phyloP scores from a whole-genome alignment of 2,113 vertebrate species.

The Ictalurus punctatus region DNA sequence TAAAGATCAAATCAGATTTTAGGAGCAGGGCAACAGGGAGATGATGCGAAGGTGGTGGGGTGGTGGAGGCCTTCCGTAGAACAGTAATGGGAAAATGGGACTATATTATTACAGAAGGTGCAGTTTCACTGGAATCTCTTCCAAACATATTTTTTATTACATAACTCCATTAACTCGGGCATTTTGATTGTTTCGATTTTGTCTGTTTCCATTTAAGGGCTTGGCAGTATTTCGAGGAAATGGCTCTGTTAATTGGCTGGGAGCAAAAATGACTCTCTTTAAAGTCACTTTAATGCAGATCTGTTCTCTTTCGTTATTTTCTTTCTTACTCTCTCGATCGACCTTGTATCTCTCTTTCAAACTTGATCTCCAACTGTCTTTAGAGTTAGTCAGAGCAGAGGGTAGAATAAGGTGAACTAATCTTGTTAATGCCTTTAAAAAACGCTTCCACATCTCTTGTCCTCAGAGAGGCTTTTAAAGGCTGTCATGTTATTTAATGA shows the following conservation, averaged over 20 bases:
- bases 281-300: neutral
- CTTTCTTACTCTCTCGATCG: neutral
- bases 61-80: neutral
- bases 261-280: slow-evolving; percentile 14
- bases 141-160: slow-evolving; percentile 3
- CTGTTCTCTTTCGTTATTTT: neutral
- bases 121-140: neutral
- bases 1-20: neutral
- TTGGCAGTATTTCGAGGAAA: slow-evolving; percentile 51
- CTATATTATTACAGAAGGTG: neutral
- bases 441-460: slow-evolving; percentile 2
- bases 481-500: slow-evolving; percentile 44
- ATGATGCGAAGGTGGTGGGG: neutral
- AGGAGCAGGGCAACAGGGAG: neutral
- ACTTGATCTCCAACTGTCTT: neutral
- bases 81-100: neutral
- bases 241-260: slow-evolving; percentile 53
- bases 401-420: slow-evolving; percentile 31
- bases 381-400: neutral
- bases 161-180: neutral
- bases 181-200: neutral
- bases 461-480: slow-evolving; percentile 37
- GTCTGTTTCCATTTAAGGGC: neutral
- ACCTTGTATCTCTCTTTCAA: neutral
- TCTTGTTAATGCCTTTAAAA: slow-evolving; percentile 16